Base-by-base conservation (phyloP, 35 echinoderm and acorn worm species). In the Diadema setosum region DNA sequence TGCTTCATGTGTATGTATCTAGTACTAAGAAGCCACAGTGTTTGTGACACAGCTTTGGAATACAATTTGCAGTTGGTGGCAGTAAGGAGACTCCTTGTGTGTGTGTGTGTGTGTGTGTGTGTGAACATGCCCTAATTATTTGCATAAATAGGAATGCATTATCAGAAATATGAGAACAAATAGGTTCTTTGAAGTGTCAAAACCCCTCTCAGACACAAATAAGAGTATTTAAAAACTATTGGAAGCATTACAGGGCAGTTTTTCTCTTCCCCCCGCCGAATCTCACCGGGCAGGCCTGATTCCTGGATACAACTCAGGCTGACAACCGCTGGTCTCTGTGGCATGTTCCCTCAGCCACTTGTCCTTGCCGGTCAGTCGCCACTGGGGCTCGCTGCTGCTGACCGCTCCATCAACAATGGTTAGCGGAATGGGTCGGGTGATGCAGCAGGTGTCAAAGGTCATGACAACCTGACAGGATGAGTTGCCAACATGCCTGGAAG, bases 391-490 rank as follows among this genome's bases (percentile, higher is more conserved):
- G 7, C 37, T 73, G 58, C 12, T 41, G 73, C 44, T 11, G 48
- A 52, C 48, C 6, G 14, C 0, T 5, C 37, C 25, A 15, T 91
- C 93, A 45, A 82, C 15, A 0, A 87, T 88, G 31, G 55, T 85
- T 56, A 95, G 41, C 17, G 82, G 80, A 8, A 87, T 58, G 4
- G 33, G 55, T 11, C 93, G 87, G 1, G 83, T 75, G 34, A 95
- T 95, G 29, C 46, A 39, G 48, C 82, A 95, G 43, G n/a, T 50
- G 3, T 65, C 83, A 76, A 95, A 95, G 40, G 90, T 49, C 65
- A 91, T 87, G 16, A 81, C 70, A 29, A 91, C 45, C 45, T 90
- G 84, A 59, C 83, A 84, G 39, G 58, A 26, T 27, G 70, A 81
- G 40, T 49, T 90, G 18, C 92, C 92, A 8, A 86, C 29, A 17